phyloP scores from a whole-genome alignment of 2,888 invertebrate genomes.

The Liodrosophila aerea region DNA sequence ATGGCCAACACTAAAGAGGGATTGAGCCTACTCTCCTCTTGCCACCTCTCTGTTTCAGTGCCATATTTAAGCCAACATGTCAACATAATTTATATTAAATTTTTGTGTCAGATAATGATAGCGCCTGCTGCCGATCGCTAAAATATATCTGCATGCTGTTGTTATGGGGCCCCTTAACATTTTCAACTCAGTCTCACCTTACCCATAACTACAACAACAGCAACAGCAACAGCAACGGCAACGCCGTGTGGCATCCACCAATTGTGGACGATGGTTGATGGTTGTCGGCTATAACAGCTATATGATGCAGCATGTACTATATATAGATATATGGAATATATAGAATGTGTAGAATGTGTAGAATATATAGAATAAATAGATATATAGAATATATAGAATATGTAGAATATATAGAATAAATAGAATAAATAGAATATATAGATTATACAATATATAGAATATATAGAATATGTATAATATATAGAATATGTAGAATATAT shows the following conservation, averaged over 20 bases:
- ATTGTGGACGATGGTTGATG: too few relatives aligned
- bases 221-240: too few relatives aligned
- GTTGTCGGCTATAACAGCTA: slow-evolving; percentile 11
- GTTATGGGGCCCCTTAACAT: slow-evolving; percentile 4
- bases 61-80: slow-evolving; percentile 79
- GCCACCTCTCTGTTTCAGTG: slow-evolving; percentile 12
- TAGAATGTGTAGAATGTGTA: too few relatives aligned
- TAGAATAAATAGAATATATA: too few relatives aligned
- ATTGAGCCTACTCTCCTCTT: background rate
- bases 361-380: too few relatives aligned
- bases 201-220: slow-evolving; percentile 12
- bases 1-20: slow-evolving; percentile 1
- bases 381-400: too few relatives aligned
- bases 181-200: slow-evolving; percentile 17
- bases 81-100: slow-evolving; percentile 81
- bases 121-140: slow-evolving; percentile 66
- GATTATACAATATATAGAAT: too few relatives aligned
- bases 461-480: too few relatives aligned
- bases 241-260: too few relatives aligned
- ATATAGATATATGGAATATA: too few relatives aligned
- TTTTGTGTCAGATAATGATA: slow-evolving; percentile 79
- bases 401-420: too few relatives aligned
- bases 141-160: slow-evolving; percentile 40
- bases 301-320: background rate
- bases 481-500: too few relatives aligned